These are phyloP conservation scores for Cepphus grylle DNA, from an alignment of 2,113 vertebrate species.

Conservation along the genomic window DNA sequence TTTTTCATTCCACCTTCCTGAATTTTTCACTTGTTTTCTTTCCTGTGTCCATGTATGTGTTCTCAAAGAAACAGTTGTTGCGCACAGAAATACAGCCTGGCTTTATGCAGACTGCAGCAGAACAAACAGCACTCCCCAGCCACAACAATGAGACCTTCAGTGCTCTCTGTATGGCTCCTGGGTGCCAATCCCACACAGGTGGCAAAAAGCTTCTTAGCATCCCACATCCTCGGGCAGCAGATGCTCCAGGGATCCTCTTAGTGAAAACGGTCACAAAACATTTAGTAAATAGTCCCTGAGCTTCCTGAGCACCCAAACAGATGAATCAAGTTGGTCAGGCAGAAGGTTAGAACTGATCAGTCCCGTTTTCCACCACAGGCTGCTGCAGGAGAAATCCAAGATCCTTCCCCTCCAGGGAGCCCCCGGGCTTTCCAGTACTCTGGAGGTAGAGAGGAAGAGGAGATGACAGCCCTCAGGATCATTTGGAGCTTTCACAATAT, in stretches of 20 bases:
- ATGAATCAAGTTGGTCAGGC: neutral
- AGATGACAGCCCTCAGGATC: neutral
- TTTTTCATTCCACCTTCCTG: neutral
- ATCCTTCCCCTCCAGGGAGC: neutral
- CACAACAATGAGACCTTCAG: neutral
- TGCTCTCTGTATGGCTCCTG: neutral
- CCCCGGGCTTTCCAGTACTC: neutral
- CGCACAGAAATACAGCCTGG: neutral
- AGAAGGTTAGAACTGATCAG: neutral
- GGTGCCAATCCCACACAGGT: neutral
- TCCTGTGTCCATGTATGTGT: neutral
- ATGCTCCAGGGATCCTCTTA: neutral
- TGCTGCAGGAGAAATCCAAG: neutral
- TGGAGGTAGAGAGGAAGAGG: neutral
- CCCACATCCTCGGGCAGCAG: neutral
- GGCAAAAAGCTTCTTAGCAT: neutral
- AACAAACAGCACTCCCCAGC: neutral
- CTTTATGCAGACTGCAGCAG: neutral
- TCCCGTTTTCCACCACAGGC: neutral
- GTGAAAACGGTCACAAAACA: neutral
- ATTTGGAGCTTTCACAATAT: neutral
- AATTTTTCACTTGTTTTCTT: neutral
- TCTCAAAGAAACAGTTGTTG: neutral
- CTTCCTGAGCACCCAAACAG: neutral
- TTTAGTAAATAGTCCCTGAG: neutral